Conservation (phyloP, 1,140 invertebrate genomes). For the Leguminivora glycinivorella region DNA sequence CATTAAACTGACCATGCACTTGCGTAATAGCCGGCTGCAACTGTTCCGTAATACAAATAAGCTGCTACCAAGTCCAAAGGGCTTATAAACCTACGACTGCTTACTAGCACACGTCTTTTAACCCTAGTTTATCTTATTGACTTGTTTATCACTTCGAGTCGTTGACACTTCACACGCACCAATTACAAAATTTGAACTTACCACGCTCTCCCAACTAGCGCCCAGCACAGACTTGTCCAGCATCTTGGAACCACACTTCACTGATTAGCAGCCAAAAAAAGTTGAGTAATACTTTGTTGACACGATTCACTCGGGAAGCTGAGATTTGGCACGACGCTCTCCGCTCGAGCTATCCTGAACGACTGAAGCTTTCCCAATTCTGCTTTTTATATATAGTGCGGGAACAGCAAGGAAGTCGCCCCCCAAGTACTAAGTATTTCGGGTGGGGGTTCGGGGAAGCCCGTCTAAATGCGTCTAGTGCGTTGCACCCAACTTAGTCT, state of each 20-base stretch:
- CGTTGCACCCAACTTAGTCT: constrained; percentile 33
- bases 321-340: constrained; percentile 60
- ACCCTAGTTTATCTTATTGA: background rate
- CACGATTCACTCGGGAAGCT: constrained; percentile 50
- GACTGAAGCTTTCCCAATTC: constrained; percentile 64
- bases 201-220: constrained; percentile 75
- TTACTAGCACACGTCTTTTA: background rate
- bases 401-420: constrained; percentile 21
- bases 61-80: constrained; percentile 3
- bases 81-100: background rate
- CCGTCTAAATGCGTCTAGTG: constrained; percentile 53
- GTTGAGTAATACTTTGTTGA: constrained; percentile 44
- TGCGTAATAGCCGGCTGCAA: constrained; percentile 53
- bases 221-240: constrained; percentile 70
- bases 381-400: constrained; percentile 70
- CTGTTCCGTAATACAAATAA: constrained; percentile 46
- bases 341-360: constrained; percentile 57
- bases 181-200: constrained; percentile 47
- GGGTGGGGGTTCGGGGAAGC: constrained; percentile 68
- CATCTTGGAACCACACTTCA: constrained; percentile 48
- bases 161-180: constrained; percentile 12
- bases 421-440: constrained; percentile 44
- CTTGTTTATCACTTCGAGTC: constrained; percentile 1
- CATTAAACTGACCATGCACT: constrained; percentile 56
- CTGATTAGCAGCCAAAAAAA: constrained; percentile 28